These are phyloP conservation scores for Trachelus tabidus DNA, from an alignment of 2,888 invertebrate genomes.

Conservation along the genomic window DNA sequence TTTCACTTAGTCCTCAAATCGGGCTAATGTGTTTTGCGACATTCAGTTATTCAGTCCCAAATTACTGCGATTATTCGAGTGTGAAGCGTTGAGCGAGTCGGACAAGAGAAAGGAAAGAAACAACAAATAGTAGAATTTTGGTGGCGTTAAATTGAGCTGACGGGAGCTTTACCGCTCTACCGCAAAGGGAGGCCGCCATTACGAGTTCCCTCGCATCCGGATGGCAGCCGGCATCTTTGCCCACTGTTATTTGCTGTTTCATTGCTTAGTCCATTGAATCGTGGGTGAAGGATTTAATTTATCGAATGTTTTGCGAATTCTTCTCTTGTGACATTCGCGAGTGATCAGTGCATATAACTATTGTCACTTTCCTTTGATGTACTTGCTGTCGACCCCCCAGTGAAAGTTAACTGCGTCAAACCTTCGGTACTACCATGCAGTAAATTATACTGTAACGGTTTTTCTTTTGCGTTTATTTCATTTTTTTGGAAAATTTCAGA, in stretches of 20 bases:
- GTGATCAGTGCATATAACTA: not conserved
- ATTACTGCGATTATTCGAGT: not conserved
- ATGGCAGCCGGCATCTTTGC: not conserved
- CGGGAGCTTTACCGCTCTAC: not conserved
- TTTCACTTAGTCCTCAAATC: not conserved
- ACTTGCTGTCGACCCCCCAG: not conserved
- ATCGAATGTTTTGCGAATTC: not conserved
- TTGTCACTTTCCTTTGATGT: not conserved
- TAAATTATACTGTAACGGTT: not conserved
- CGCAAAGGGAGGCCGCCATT: not conserved
- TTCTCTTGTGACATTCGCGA: not conserved
- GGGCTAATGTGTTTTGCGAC: not conserved
- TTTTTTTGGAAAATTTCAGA: not conserved
- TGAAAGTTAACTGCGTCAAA: not conserved
- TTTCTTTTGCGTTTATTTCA: not conserved
- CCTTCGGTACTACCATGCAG: not conserved
- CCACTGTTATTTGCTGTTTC: not conserved
- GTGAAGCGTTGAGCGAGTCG: not conserved
- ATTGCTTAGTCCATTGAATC: not conserved
- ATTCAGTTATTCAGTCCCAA: not conserved
- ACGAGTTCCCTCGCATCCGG: slow-evolving; percentile 2
- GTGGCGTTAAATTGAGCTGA: not conserved
- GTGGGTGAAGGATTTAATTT: not conserved
- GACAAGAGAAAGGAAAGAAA: not conserved
- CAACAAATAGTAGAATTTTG: not conserved